These are phyloP conservation scores for Procavia capensis DNA, from an alignment of 2,113 vertebrate species.

Conservation along the genomic window DNA sequence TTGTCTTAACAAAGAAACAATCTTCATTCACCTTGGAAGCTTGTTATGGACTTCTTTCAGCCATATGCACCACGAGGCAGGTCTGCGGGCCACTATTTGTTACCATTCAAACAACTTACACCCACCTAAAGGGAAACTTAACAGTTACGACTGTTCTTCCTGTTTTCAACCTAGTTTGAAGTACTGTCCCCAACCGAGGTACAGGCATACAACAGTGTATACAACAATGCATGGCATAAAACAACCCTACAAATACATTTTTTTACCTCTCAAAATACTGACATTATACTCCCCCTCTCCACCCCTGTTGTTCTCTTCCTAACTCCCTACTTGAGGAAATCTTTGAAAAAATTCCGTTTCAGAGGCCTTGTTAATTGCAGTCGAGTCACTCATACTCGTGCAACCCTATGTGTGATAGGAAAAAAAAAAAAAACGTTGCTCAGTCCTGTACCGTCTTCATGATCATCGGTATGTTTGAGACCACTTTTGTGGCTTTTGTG, in stretches of 20 bases:
- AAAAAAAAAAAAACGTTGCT: neutral
- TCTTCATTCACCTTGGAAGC: neutral
- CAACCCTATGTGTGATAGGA: neutral
- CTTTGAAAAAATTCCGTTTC: slow-evolving; percentile 10
- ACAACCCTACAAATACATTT: neutral
- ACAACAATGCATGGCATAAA: neutral
- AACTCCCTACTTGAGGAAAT: neutral
- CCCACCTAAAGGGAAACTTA: neutral
- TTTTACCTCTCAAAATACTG: neutral
- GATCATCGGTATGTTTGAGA: neutral
- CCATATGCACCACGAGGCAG: neutral
- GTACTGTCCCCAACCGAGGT: neutral
- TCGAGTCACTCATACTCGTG: no score
- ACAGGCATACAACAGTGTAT: neutral
- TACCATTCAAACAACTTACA: neutral
- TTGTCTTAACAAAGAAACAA: neutral
- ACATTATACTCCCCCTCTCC: neutral
- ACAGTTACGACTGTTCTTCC: neutral
- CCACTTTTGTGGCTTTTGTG: neutral
- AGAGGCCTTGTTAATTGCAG: neutral
- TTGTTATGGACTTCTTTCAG: neutral
- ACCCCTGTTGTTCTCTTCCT: neutral
- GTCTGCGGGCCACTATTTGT: neutral
- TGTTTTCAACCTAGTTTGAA: neutral
- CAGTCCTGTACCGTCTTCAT: neutral